phyloP scores from a whole-genome alignment of 2,113 vertebrate genomes.

The Psittacula cyanocephala region DNA sequence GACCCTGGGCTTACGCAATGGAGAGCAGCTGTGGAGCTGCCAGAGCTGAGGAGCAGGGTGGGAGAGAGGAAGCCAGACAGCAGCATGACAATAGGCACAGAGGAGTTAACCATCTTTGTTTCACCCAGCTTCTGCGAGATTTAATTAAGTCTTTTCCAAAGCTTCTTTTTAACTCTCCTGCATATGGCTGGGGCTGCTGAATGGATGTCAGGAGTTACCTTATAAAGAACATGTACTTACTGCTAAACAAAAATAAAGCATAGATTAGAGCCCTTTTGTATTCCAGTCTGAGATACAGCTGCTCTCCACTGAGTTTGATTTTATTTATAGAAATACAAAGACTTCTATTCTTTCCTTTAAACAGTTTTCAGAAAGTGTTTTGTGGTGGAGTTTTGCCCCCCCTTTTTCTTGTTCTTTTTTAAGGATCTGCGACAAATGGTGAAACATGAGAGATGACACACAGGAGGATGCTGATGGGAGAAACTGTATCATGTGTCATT shows the following conservation, averaged over 20 bases:
- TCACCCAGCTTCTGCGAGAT: not conserved
- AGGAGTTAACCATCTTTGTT: not conserved
- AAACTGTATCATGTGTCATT: not conserved
- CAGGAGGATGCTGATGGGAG: not conserved
- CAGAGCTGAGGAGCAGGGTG: not conserved
- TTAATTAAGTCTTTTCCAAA: conserved; percentile 8
- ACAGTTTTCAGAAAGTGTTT: not conserved
- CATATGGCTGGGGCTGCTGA: not conserved
- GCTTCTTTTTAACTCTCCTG: not conserved
- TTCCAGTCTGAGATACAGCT: not conserved
- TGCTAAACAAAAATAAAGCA: not conserved
- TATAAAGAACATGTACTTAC: not conserved
- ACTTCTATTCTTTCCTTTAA: not conserved
- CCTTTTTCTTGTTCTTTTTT: not conserved
- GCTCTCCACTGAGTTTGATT: not conserved
- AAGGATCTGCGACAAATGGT: not conserved
- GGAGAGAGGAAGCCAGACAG: not conserved
- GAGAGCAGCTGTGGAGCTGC: not conserved
- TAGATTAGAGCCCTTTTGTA: not conserved
- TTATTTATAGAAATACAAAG: not conserved
- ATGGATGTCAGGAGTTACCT: not conserved
- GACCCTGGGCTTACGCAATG: not conserved
- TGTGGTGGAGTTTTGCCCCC: not conserved
- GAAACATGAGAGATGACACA: not conserved
- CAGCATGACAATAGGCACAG: not conserved